Evolutionary conservation across 2,888 invertebrate species (phyloP).

Genomic region (Dynastes maya): DNA sequence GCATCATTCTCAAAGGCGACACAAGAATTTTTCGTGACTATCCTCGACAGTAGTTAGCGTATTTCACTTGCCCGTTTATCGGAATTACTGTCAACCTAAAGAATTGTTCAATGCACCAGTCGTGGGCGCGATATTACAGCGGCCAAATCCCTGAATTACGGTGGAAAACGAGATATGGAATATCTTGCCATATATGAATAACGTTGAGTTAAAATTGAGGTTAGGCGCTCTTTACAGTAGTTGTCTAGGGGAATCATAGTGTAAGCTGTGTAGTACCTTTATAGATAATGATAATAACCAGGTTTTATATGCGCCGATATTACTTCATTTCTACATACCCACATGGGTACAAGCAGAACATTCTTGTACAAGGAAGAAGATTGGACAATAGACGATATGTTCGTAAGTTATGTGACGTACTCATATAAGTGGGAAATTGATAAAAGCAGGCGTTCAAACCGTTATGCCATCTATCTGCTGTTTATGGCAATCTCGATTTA

Average conservation of each 20-base stretch:
- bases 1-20: too few relatives aligned
- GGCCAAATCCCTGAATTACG: slow-evolving; percentile 34
- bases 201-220: slow-evolving; percentile 1
- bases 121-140: slow-evolving; percentile 15
- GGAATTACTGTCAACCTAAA: slow-evolving; percentile 34
- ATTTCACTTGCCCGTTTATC: slow-evolving; percentile 11
- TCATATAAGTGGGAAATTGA: too few relatives aligned
- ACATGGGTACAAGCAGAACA: too few relatives aligned
- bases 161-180: background rate
- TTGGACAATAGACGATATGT: background rate
- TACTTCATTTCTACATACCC: slow-evolving; percentile 20
- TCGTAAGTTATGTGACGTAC: too few relatives aligned
- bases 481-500: too few relatives aligned
- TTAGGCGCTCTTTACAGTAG: background rate
- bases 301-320: slow-evolving; percentile 11
- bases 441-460: too few relatives aligned
- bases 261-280: too few relatives aligned
- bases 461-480: too few relatives aligned
- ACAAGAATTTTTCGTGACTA: too few relatives aligned
- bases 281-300: slow-evolving; percentile 2
- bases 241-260: background rate
- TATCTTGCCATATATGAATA: slow-evolving; percentile 8
- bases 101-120: slow-evolving; percentile 5
- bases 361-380: too few relatives aligned
- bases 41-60: background rate